Percentiles rank a stretch among this genome's conserved stretches.
These are phyloP conservation scores for Colossoma macropomum DNA, from an alignment of 2,113 vertebrate species.

Conservation along the genomic window DNA sequence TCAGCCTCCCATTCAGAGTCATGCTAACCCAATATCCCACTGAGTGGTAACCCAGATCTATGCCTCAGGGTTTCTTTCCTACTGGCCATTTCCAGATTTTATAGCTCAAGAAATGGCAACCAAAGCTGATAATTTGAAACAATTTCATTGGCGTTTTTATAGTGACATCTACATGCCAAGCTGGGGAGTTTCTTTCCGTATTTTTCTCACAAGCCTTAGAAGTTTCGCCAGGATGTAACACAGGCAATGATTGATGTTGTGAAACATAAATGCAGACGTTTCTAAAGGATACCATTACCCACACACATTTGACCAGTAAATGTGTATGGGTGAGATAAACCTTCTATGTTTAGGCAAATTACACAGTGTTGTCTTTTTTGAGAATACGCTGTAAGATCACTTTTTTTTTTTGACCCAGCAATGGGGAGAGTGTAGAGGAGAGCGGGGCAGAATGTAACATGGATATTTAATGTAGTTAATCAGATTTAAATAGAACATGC, in stretches of 20 bases:
- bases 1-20: conserved; percentile 1
- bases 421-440: too few species aligned
- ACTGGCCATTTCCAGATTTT: conserved; percentile 19
- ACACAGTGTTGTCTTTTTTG: not conserved
- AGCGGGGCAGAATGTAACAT: too few species aligned
- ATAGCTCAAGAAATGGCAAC: conserved; percentile 29
- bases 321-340: not conserved
- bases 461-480: too few species aligned
- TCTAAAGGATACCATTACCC: conserved; percentile 6
- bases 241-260: conserved; percentile 56
- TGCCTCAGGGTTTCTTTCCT: not conserved
- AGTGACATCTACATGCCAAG: conserved; percentile 43
- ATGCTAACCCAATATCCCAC: conserved; percentile 18
- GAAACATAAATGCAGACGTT: conserved; percentile 52
- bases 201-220: conserved; percentile 49
- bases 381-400: not conserved
- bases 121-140: conserved; percentile 23
- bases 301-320: conserved; percentile 17
- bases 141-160: conserved; percentile 33
- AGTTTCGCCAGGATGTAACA: conserved; percentile 24
- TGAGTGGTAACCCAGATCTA: conserved; percentile 21
- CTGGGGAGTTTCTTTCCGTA: conserved; percentile 66
- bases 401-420: not conserved
- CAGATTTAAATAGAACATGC: too few species aligned
- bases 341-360: not conserved